phyloP scores from a whole-genome alignment of 2,888 invertebrate species.

The Erannis defoliaria region DNA sequence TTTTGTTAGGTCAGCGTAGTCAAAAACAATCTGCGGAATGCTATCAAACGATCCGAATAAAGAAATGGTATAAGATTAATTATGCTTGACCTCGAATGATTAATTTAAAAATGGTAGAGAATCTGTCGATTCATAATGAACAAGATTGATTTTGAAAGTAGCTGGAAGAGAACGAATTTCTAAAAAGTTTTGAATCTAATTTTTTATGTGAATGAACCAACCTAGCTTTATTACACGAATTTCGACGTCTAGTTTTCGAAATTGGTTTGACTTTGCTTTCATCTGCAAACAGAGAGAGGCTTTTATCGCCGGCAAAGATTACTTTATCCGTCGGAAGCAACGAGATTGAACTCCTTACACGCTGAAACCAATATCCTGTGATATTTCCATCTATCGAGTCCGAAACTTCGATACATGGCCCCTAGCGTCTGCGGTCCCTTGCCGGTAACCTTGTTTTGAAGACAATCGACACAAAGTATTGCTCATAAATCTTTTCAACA shows the following conservation, averaged over 20 bases:
- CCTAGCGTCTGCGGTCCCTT: slow-evolving; percentile 22
- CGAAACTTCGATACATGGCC: slow-evolving; percentile 37
- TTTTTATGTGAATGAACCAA: slow-evolving; percentile 43
- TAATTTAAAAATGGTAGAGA: slow-evolving; percentile 31
- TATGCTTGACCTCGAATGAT: slow-evolving; percentile 27
- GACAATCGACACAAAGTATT: slow-evolving; percentile 21
- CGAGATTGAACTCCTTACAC: slow-evolving; percentile 64
- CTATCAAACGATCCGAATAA: slow-evolving; percentile 16
- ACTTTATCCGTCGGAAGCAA: slow-evolving; percentile 62
- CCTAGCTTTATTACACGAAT: slow-evolving; percentile 50
- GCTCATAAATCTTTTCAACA: slow-evolving; percentile 9
- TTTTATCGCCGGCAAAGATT: slow-evolving; percentile 61
- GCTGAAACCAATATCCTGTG: slow-evolving; percentile 68
- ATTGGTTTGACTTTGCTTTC: slow-evolving; percentile 62
- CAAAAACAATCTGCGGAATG: slow-evolving; percentile 26
- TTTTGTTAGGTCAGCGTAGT: slow-evolving; percentile 34
- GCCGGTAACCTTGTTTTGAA: slow-evolving; percentile 35
- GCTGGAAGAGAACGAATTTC: slow-evolving; percentile 29
- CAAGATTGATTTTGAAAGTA: slow-evolving; percentile 30
- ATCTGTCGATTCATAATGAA: slow-evolving; percentile 35
- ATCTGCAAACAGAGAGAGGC: slow-evolving; percentile 60
- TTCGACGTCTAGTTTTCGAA: slow-evolving; percentile 53
- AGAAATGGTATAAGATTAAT: slow-evolving; percentile 29
- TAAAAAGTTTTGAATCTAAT: slow-evolving; percentile 29
- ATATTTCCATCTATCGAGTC: slow-evolving; percentile 56